phyloP scores from a whole-genome alignment of 2,113 vertebrate species.

The Balaeniceps rex region DNA sequence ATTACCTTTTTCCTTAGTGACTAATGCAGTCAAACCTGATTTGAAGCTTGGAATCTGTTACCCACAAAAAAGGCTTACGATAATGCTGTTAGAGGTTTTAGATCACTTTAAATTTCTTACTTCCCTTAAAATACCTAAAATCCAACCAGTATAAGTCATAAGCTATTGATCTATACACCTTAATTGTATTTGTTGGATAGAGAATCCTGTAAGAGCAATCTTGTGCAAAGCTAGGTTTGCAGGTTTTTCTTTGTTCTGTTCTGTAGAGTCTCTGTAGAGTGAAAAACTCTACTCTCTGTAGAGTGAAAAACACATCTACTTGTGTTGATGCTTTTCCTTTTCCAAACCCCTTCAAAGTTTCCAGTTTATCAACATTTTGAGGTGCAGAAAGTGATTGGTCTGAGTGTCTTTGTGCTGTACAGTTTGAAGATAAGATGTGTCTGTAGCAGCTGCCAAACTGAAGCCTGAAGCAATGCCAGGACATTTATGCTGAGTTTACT shows the following conservation, averaged over 20 bases:
- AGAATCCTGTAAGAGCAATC: not conserved
- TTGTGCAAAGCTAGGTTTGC: not conserved
- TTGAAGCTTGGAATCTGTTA: not conserved
- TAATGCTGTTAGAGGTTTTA: not conserved
- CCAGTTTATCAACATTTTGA: not conserved
- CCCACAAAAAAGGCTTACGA: not conserved
- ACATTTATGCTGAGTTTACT: not conserved
- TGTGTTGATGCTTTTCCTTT: no score
- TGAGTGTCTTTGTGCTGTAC: not conserved
- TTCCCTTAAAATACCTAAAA: not conserved
- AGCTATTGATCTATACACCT: not conserved
- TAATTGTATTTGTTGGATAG: not conserved
- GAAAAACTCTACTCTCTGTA: no score
- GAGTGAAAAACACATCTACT: no score
- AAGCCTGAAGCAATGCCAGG: not conserved
- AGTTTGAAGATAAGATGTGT: not conserved
- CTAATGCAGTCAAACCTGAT: not conserved
- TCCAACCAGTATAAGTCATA: not conserved
- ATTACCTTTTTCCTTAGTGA: not conserved
- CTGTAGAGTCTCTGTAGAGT: no score
- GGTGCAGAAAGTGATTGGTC: not conserved
- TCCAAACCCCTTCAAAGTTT: not conserved
- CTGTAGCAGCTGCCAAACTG: not conserved
- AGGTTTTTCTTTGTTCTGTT: not conserved
- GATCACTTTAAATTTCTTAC: not conserved